Evolutionary conservation across 2,113 vertebrate species (phyloP).

Genomic region (Chaetodon trifascialis): DNA sequence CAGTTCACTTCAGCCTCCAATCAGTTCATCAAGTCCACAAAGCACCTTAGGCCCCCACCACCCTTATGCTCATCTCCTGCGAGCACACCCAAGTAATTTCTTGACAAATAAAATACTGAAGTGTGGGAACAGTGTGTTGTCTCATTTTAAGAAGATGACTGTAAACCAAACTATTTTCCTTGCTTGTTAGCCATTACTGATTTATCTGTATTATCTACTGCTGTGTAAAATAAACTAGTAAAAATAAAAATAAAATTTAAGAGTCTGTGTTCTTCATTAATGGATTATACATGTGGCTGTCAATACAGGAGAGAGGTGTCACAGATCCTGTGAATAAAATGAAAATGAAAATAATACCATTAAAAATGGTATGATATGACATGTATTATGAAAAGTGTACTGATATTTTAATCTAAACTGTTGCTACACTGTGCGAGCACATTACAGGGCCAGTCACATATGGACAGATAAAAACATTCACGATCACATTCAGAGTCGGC

Average conservation of each 20-base stretch:
- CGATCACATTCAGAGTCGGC: neutral
- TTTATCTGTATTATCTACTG: conserved; percentile 5
- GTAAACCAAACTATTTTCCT: neutral
- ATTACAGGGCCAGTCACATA: neutral
- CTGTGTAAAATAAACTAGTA: conserved; percentile 2
- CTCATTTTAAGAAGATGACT: neutral
- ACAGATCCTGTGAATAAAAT: neutral
- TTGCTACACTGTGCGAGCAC: neutral
- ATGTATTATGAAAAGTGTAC: too few relatives aligned
- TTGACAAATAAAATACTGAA: neutral
- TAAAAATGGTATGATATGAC: neutral
- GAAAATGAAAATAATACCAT: neutral
- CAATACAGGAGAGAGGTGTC: neutral
- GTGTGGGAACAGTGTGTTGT: neutral
- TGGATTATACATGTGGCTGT: neutral
- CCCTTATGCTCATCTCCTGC: neutral
- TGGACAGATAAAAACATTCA: neutral
- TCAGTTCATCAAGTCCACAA: neutral
- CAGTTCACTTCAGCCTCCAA: neutral
- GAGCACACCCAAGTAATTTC: neutral
- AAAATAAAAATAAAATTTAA: neutral
- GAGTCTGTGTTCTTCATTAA: neutral
- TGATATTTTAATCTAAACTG: neutral
- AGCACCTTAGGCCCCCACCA: conserved; percentile 10
- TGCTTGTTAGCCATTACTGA: conserved; percentile 3